Base-by-base conservation (phyloP, 2,113 vertebrate genomes). In the Limanda limanda region DNA sequence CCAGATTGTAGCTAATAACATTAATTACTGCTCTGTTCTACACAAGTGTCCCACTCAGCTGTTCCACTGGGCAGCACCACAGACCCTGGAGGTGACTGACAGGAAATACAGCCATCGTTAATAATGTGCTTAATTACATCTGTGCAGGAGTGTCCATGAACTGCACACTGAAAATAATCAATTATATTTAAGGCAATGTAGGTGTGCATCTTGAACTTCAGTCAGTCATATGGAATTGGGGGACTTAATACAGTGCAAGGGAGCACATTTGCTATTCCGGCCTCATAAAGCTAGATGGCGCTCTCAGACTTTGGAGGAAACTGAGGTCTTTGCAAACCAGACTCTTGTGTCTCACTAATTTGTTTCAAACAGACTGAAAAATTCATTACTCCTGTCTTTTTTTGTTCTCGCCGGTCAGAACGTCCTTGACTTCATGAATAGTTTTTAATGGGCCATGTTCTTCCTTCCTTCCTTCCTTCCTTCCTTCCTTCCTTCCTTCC, bases 211-310 rank as follows among this genome's bases (percentile, higher is more conserved):
- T 60, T 37, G 13, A 24, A 13, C 21, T 20, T n/a, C 1, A 48
- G 45, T 5, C 12, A 3, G 6, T 56, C 6, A 1, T 25, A 3
- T 48, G 14, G 5, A 21, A 27, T 23, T 17, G 24, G 56, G 12
- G 31, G 6, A 23, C 5, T n/a, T 8, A 24, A 23, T 31, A 37
- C 23, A 48, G 1, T 56, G 24, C 18, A 18, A 13, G 4, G 17
- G 24, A n/a, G 48, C 31, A 48, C 27, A 18, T 21, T 31, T 83
- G 77, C 58, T 31, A 0, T 76, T 88, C 25, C 54, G 7, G 12
- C 78, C 77, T 71, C 12, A 21, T 1, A 45, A 42, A 57, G 86
- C 92, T 93, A 95, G 94, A 89, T 92, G 95, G 94, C 75, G 63
- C 67, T 86, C 70, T 83, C 83, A 76, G 75, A 62, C 90, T 83